These are phyloP conservation scores for Platynereis dumerilii DNA, from an alignment of 2,888 invertebrate genomes.

Conservation along the genomic window DNA sequence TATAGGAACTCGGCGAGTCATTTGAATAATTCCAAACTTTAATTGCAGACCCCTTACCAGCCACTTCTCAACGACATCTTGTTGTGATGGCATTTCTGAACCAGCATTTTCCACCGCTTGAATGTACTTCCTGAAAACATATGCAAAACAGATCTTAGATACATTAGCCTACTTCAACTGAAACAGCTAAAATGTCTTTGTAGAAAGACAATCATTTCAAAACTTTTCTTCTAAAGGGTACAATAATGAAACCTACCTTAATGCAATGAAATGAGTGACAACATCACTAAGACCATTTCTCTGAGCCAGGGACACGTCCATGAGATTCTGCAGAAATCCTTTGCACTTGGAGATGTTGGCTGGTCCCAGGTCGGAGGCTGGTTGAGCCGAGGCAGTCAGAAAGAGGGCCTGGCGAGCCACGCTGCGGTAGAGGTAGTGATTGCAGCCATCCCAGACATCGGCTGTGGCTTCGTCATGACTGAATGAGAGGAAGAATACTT, in stretches of 20 bases:
- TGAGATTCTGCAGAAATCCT: slow-evolving; percentile 82
- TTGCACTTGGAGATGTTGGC: slow-evolving; percentile 83
- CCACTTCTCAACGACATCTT: slow-evolving; percentile 2
- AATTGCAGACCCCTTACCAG: too few species aligned
- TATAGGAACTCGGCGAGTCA: too few species aligned
- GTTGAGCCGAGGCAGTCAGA: slow-evolving; percentile 68
- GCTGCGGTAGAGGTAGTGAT: slow-evolving; percentile 77
- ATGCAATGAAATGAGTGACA: slow-evolving; percentile 23
- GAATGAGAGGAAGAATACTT: not conserved
- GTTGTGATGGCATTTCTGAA: not conserved
- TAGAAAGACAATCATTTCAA: too few species aligned
- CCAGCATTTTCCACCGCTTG: not conserved
- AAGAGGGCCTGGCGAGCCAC: slow-evolving; percentile 74
- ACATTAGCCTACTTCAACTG: too few species aligned
- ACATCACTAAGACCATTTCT: slow-evolving; percentile 19
- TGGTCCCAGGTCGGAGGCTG: slow-evolving; percentile 80
- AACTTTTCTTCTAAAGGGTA: too few species aligned
- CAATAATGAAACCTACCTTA: too few species aligned
- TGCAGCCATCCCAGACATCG: slow-evolving; percentile 71
- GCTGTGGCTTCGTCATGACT: slow-evolving; percentile 32
- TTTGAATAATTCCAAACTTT: too few species aligned
- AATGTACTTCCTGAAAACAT: too few species aligned
- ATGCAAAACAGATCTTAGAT: too few species aligned
- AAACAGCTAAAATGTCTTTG: too few species aligned
- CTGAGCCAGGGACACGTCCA: slow-evolving; percentile 59